Percentiles rank a stretch among this genome's conserved stretches.
phyloP scores from a whole-genome alignment of 2,797 vertebrate genomes.

The Antennarius maculatus region DNA sequence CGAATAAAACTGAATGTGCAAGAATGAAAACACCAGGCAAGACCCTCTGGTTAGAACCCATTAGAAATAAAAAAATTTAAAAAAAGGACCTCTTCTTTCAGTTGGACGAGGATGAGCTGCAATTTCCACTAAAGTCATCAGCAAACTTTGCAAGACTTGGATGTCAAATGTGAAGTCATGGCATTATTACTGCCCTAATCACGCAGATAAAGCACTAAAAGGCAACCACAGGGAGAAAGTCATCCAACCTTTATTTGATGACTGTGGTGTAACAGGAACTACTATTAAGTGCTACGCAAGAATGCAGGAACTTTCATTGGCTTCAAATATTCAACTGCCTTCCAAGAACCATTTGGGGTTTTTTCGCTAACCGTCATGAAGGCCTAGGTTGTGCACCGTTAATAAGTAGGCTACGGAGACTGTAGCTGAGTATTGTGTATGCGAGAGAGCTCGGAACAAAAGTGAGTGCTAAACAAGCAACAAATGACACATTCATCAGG shows the following conservation, averaged over 20 bases:
- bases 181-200: conserved; percentile 33
- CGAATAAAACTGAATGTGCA: conserved; percentile 7
- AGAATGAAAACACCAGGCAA: conserved; percentile 2
- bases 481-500: conserved; percentile 78
- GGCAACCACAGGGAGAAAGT: conserved; percentile 39
- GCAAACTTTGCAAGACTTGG: conserved; percentile 45
- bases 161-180: conserved; percentile 48
- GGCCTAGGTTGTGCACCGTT: conserved; percentile 34
- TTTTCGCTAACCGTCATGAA: conserved; percentile 31
- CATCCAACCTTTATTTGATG: conserved; percentile 47
- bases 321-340: conserved; percentile 30
- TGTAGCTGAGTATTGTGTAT: conserved; percentile 27
- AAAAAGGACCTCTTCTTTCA: conserved; percentile 11
- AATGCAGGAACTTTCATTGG: conserved; percentile 49
- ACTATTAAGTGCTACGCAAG: conserved; percentile 45
- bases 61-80: conserved; percentile 1
- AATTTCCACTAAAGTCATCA: conserved; percentile 70
- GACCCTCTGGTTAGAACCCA: neutral
- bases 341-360: conserved; percentile 44
- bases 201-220: conserved; percentile 52
- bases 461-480: conserved; percentile 71
- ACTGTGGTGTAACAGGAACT: conserved; percentile 58
- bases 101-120: conserved; percentile 45
- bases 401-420: conserved; percentile 37
- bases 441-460: conserved; percentile 54